A percentile compares a stretch with the other conserved stretches of the same genome.
These are phyloP conservation scores for Xanthia icteritia DNA, from an alignment of 2,888 invertebrate species.

Conservation along the genomic window DNA sequence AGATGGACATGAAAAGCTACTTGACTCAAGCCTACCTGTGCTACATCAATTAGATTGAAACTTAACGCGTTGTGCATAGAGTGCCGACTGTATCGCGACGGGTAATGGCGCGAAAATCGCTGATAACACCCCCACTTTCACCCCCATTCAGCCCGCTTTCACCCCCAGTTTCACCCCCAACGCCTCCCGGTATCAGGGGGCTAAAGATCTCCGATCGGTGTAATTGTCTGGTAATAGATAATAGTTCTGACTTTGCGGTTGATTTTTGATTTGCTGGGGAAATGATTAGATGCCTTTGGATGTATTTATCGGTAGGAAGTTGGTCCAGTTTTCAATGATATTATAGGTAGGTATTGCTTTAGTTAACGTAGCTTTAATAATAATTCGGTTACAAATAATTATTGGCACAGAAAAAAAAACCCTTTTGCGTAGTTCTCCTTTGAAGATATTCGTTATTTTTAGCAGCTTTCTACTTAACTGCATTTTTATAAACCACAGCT, in stretches of 20 bases:
- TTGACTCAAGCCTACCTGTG: slow-evolving; percentile 71
- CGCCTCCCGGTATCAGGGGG: slow-evolving; percentile 74
- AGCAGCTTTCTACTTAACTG: neutral
- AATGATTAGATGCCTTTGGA: slow-evolving; percentile 39
- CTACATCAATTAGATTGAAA: slow-evolving; percentile 79
- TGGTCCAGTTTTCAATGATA: slow-evolving; percentile 6
- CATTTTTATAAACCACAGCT: neutral
- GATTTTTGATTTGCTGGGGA: slow-evolving; percentile 63
- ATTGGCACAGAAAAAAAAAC: neutral
- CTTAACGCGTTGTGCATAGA: slow-evolving; percentile 83
- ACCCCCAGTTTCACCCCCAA: slow-evolving; percentile 64
- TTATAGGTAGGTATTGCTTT: neutral
- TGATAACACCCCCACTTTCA: slow-evolving; percentile 77
- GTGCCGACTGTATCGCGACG: slow-evolving; percentile 87
- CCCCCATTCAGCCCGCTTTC: slow-evolving; percentile 55
- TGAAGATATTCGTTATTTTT: neutral
- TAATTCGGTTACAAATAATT: neutral
- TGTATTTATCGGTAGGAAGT: slow-evolving; percentile 8
- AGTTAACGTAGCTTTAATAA: neutral
- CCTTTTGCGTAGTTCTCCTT: neutral
- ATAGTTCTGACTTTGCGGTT: slow-evolving; percentile 64
- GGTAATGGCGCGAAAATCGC: slow-evolving; percentile 87
- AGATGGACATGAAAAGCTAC: slow-evolving; percentile 59
- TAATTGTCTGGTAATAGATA: slow-evolving; percentile 87
- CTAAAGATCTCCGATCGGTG: slow-evolving; percentile 82